Conservation (phyloP, 2,888 invertebrate species). For the Pheosia gnoma region DNA sequence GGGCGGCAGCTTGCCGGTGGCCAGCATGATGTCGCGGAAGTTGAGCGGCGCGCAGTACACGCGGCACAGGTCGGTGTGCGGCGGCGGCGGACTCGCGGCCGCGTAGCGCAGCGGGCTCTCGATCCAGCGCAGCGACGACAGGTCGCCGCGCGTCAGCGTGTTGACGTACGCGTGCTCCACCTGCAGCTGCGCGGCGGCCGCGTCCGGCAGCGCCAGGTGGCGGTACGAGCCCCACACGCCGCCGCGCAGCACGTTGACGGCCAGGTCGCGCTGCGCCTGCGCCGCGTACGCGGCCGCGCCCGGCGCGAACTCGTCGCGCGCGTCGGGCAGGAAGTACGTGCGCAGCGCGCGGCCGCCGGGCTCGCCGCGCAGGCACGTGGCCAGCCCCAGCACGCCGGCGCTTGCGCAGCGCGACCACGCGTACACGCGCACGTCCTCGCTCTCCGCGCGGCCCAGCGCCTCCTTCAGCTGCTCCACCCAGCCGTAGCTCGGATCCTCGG, state of each 20-base stretch:
- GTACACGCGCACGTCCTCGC: conserved; percentile 85
- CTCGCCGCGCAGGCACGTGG: conserved; percentile 95
- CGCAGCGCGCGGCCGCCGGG: conserved; percentile 91
- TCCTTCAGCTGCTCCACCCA: conserved; percentile 94
- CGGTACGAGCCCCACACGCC: conserved; percentile 95
- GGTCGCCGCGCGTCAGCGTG: conserved; percentile 95
- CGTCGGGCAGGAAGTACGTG: conserved; percentile 88
- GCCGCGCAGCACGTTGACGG: conserved; percentile 92
- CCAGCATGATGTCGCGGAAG: conserved; percentile 99
- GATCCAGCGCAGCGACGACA: conserved; percentile 97
- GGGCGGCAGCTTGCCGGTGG: conserved; percentile 97
- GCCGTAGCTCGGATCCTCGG: conserved; percentile 86
- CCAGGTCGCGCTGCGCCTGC: conserved; percentile 90
- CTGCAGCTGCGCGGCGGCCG: conserved; percentile 66
- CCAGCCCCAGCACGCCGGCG: conserved; percentile 93
- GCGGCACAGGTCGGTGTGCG: conserved; percentile 88
- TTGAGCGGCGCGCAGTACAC: conserved; percentile 98
- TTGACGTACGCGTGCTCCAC: conserved; percentile 98
- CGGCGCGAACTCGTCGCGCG: conserved; percentile 84
- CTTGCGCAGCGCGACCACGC: conserved; percentile 87
- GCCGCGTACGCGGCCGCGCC: conserved; percentile 83
- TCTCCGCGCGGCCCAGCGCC: conserved; percentile 87
- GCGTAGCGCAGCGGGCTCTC: conserved; percentile 85
- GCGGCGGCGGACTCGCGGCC: conserved; percentile 63
- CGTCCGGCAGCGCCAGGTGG: conserved; percentile 87